Percentiles rank a stretch among this genome's conserved stretches.
Evolutionary conservation across 2,797 vertebrate genomes (phyloP).

Genomic region (Parambassis ranga): DNA sequence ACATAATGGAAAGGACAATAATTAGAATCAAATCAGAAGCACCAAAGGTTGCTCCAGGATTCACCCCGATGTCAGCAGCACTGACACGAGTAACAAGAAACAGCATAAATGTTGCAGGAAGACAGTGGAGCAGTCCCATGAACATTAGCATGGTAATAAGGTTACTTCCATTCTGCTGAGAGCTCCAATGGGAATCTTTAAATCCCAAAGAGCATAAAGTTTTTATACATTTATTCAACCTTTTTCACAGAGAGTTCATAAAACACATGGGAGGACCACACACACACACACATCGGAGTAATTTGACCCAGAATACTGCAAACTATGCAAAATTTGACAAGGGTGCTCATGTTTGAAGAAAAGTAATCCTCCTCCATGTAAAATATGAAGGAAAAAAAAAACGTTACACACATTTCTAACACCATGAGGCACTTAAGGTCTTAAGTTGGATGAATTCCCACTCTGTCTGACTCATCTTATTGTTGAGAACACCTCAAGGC

Average conservation of each 20-base stretch:
- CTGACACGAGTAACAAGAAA: background rate
- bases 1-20: background rate
- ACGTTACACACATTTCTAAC: conserved; percentile 20
- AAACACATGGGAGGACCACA: conserved; percentile 22
- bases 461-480: conserved; percentile 43
- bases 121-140: background rate
- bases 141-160: conserved; percentile 1
- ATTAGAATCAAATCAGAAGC: background rate
- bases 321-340: conserved; percentile 42
- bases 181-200: background rate
- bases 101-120: background rate
- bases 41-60: background rate
- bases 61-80: background rate
- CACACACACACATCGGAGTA: conserved; percentile 9
- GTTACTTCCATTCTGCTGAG: background rate
- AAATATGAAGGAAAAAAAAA: conserved; percentile 25
- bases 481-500: conserved; percentile 29
- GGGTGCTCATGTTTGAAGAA: conserved; percentile 48
- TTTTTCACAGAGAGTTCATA: conserved; percentile 16
- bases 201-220: background rate
- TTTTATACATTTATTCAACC: conserved; percentile 22
- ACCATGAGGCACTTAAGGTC: background rate
- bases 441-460: conserved; percentile 16
- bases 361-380: conserved; percentile 37
- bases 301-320: conserved; percentile 38